These are phyloP conservation scores for Coryphaenoides rupestris DNA, from an alignment of 2,113 vertebrate genomes.

Conservation along the genomic window DNA sequence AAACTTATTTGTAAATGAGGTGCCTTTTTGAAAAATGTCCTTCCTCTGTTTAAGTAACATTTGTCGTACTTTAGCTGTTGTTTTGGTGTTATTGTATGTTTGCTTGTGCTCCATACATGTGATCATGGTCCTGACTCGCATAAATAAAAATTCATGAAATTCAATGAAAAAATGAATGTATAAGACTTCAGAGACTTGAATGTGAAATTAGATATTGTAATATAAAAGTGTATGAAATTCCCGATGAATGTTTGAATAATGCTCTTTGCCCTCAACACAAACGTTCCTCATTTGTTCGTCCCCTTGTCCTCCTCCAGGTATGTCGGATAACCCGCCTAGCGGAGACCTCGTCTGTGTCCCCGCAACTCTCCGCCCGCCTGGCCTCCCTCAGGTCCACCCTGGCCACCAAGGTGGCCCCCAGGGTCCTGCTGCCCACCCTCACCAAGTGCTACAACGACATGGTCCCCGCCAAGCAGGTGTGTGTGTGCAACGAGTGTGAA, in stretches of 20 bases:
- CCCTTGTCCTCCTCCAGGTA: conserved; percentile 71
- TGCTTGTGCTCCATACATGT: no score
- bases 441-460: conserved; percentile 76
- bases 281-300: background rate
- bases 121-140: no score
- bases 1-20: no score
- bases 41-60: no score
- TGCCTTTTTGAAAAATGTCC: no score
- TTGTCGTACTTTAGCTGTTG: no score
- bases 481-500: background rate
- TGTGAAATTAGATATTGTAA: no score
- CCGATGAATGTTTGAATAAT: background rate
- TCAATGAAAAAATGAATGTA: no score
- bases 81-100: no score
- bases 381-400: conserved; percentile 77
- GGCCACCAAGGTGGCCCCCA: conserved; percentile 80
- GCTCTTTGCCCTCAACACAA: no score
- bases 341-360: conserved; percentile 62
- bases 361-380: conserved; percentile 77
- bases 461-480: conserved; percentile 76
- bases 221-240: background rate
- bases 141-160: no score
- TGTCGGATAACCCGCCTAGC: conserved; percentile 77
- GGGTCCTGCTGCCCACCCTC: conserved; percentile 85
- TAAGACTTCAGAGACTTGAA: no score